Conservation (phyloP, 2,797 vertebrate genomes). For the Limnodromus scolopaceus region DNA sequence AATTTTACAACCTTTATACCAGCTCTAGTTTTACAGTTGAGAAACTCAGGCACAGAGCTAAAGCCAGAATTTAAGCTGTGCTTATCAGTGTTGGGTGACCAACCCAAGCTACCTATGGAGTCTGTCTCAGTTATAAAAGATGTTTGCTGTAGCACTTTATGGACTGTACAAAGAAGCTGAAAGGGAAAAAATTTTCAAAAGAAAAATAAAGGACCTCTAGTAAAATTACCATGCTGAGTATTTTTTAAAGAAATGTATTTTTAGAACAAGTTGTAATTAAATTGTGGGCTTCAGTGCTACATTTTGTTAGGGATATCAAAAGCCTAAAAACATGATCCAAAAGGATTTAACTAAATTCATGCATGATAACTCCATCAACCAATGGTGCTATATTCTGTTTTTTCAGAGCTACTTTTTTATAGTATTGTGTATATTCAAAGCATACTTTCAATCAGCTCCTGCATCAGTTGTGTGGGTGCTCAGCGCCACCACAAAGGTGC, state of each 20-base stretch:
- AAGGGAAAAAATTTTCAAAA: neutral
- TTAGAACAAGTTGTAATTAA: neutral
- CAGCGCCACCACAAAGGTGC: neutral
- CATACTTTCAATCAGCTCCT: neutral
- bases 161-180: neutral
- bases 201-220: neutral
- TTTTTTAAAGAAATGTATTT: neutral
- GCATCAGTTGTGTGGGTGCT: neutral
- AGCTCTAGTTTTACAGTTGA: neutral
- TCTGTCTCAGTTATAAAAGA: neutral
- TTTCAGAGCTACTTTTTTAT: neutral
- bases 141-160: neutral
- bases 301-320: neutral
- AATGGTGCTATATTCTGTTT: neutral
- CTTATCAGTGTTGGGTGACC: neutral
- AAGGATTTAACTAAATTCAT: neutral
- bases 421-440: neutral
- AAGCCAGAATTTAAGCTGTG: neutral
- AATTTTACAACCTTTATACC: neutral
- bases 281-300: neutral
- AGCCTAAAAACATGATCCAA: neutral
- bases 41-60: neutral
- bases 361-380: neutral
- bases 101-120: neutral
- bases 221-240: neutral